Conservation (phyloP, 2,113 vertebrate species). For the Recurvirostra avosetta region DNA sequence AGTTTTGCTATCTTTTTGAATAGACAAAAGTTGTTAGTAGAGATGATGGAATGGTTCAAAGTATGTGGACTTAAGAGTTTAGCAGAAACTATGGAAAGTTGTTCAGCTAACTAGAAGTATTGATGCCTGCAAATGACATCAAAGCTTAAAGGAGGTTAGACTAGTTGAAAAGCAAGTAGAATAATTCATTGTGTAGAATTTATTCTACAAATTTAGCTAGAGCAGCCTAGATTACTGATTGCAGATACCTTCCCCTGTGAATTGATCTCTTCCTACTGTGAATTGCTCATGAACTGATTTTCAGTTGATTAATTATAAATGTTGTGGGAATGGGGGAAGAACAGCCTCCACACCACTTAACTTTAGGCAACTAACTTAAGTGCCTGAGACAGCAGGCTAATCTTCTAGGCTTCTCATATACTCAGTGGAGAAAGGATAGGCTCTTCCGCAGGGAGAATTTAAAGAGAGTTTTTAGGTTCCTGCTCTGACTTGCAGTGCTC, state of each 20-base stretch:
- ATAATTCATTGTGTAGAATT: slow-evolving; percentile 41
- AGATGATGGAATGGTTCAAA: background rate
- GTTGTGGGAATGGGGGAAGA: background rate
- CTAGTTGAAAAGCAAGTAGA: background rate
- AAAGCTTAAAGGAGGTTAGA: slow-evolving; percentile 4
- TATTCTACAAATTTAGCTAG: slow-evolving; percentile 29
- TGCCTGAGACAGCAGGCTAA: slow-evolving; percentile 33
- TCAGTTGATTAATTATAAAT: slow-evolving; percentile 37
- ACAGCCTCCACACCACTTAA: slow-evolving; percentile 16
- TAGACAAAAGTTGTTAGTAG: background rate
- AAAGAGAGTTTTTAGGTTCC: background rate
- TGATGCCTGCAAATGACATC: background rate
- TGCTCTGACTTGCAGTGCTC: background rate
- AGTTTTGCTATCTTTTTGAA: background rate
- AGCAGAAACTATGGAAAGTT: background rate
- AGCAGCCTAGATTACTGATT: slow-evolving; percentile 32
- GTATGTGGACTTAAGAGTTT: background rate
- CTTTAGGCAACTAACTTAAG: slow-evolving; percentile 12
- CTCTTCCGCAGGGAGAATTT: background rate
- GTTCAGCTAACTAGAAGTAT: background rate
- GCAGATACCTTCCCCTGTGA: slow-evolving; percentile 14
- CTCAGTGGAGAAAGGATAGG: background rate
- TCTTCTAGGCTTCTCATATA: background rate
- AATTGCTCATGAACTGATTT: slow-evolving; percentile 33
- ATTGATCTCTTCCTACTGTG: slow-evolving; percentile 26